Conservation (phyloP, 2,888 invertebrate species). For the Orchesellides sinensis region DNA sequence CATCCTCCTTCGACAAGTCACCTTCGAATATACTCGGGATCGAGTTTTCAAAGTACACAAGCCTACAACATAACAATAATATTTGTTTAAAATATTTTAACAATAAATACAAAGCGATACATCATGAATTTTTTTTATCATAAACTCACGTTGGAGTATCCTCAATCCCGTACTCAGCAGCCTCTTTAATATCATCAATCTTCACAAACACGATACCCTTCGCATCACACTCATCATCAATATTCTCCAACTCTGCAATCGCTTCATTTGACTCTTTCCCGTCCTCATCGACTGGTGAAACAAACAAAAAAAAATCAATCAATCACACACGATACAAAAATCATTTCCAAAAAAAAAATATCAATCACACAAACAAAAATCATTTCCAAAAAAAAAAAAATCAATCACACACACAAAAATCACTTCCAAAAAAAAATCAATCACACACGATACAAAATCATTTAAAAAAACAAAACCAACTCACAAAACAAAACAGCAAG, state of each 20-base stretch:
- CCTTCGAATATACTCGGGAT: slow-evolving; percentile 93
- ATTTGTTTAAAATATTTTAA: slow-evolving; percentile 6
- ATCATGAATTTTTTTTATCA: no score
- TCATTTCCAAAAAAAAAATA: background rate
- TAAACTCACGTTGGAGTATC: slow-evolving; percentile 81
- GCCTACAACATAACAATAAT: slow-evolving; percentile 71
- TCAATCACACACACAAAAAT: no score
- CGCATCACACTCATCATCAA: slow-evolving; percentile 81
- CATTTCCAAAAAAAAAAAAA: no score
- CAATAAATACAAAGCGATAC: background rate
- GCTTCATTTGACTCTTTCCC: slow-evolving; percentile 90
- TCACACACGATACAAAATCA: background rate
- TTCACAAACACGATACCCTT: slow-evolving; percentile 94
- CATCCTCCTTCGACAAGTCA: slow-evolving; percentile 92
- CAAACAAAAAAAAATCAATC: slow-evolving; percentile 70
- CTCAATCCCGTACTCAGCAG: slow-evolving; percentile 93
- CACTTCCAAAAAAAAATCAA: no score
- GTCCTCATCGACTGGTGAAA: slow-evolving; percentile 87
- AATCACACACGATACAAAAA: background rate
- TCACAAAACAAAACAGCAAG: slow-evolving; percentile 77
- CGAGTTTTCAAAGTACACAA: slow-evolving; percentile 94
- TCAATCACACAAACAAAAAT: no score
- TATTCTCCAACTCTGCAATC: slow-evolving; percentile 92
- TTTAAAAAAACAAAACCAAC: no score
- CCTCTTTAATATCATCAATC: slow-evolving; percentile 87